These are phyloP conservation scores for Garrulus glandarius DNA, from an alignment of 2,797 vertebrate genomes.

Conservation along the genomic window DNA sequence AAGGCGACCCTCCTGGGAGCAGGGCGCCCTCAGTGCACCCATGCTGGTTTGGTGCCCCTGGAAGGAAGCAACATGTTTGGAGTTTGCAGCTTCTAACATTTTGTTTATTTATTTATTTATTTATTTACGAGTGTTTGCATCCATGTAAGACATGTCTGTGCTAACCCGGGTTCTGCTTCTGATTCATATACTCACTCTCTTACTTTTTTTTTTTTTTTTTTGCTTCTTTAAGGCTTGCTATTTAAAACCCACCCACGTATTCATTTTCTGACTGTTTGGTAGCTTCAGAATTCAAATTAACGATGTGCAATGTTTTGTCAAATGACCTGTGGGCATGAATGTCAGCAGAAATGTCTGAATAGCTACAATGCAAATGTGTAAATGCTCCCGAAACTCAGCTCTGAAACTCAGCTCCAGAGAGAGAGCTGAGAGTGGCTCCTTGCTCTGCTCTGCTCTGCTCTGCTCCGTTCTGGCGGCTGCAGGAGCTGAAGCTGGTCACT, in stretches of 20 bases:
- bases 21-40: fast-evolving
- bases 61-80: not conserved
- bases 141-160: fast-evolving
- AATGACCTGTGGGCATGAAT: not conserved
- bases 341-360: not conserved
- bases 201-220: not conserved
- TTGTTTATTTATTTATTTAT: not conserved
- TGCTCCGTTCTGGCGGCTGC: fast-evolving
- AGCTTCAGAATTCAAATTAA: constrained; percentile 7
- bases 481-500: not conserved
- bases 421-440: not conserved
- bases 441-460: too few relatives aligned
- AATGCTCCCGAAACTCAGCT: not conserved
- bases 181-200: not conserved
- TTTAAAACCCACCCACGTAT: not conserved
- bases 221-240: not conserved
- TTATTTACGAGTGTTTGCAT: not conserved
- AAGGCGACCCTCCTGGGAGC: too few relatives aligned
- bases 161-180: not conserved
- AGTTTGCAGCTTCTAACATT: not conserved
- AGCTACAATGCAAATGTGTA: not conserved
- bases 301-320: not conserved
- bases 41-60: fast-evolving
- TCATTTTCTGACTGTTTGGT: not conserved
- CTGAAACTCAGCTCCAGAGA: not conserved